Evolutionary conservation across 2,888 invertebrate genomes (phyloP).

Genomic region (Limnephilus marmoratus): DNA sequence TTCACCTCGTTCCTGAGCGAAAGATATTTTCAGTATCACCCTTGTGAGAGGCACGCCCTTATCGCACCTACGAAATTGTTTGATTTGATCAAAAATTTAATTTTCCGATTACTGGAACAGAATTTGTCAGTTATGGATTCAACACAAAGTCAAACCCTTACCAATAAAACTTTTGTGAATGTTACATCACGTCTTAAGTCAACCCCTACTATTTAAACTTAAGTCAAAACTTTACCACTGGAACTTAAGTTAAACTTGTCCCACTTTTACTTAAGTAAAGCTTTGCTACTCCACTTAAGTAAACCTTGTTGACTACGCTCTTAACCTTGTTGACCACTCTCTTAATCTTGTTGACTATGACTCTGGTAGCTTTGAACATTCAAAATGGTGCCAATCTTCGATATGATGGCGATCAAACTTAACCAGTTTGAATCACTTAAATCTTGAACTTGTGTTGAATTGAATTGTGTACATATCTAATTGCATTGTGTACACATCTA

Average conservation of each 20-base stretch:
- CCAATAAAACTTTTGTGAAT: neutral
- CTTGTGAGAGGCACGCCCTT: neutral
- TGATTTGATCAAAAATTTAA: no score
- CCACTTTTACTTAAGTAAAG: neutral
- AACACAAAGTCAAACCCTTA: no score
- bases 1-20: neutral
- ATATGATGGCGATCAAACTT: neutral
- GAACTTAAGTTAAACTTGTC: neutral
- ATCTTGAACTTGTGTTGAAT: neutral
- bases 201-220: no score
- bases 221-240: neutral
- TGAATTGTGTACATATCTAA: neutral
- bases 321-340: no score
- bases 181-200: no score
- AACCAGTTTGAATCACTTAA: neutral
- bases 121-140: no score
- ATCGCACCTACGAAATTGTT: neutral
- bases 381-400: no score
- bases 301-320: no score
- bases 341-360: no score
- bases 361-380: no score
- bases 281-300: neutral
- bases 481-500: no score
- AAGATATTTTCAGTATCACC: neutral
- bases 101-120: no score